Evolutionary conservation across 2,797 vertebrate species (phyloP).

Genomic region (Eulemur coronatus): DNA sequence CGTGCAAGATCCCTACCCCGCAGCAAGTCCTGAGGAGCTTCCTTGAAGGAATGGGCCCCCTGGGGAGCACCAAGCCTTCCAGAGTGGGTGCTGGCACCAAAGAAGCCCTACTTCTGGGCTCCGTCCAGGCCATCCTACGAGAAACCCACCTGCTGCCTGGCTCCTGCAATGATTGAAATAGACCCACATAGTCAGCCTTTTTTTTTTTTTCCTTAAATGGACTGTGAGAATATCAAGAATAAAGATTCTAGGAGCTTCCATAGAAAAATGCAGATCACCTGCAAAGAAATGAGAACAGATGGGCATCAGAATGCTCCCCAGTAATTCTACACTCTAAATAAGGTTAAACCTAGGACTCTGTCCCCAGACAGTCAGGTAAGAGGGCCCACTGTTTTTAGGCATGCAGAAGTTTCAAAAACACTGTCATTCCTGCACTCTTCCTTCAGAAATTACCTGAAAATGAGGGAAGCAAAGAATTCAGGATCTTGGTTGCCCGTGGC

Average conservation of each 20-base stretch:
- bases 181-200: no score
- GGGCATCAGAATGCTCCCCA: neutral
- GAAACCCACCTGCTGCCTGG: neutral
- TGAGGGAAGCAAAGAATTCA: neutral
- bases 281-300: neutral
- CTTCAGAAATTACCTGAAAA: neutral
- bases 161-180: neutral
- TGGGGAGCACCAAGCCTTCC: neutral
- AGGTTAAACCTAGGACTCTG: neutral
- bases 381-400: neutral
- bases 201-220: neutral
- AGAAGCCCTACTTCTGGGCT: neutral
- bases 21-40: neutral
- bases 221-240: neutral
- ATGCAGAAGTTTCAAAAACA: neutral
- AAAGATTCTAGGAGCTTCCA: neutral
- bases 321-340: neutral
- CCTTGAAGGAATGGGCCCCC: neutral
- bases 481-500: neutral
- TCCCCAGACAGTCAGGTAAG: neutral
- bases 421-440: neutral
- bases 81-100: neutral
- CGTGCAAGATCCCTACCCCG: no score
- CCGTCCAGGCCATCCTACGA: no score
- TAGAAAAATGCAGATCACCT: neutral